Evolutionary conservation across 2,113 vertebrate genomes (phyloP), one percentile per base, ranked within the genome.

Genomic region (Protomyctophum bolini): DNA sequence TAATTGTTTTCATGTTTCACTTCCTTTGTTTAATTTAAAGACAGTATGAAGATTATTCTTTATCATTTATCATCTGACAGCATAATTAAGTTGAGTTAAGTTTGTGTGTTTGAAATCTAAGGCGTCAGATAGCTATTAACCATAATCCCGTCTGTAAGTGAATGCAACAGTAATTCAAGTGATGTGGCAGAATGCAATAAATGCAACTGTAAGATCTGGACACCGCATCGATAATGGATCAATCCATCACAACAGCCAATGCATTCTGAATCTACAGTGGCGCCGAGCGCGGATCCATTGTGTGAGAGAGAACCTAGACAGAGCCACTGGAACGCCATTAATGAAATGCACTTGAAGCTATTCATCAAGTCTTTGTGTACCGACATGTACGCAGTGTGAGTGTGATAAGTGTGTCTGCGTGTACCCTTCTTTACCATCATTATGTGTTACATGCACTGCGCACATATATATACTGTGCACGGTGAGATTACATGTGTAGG

Each of bases 181-280:
- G 56, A 41, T 6, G 33, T 41, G 50, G 64, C 66, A 64, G 75
- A 45, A 75, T 63, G 57, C 73, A 86, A 71, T 67, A 63, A 72
- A 83, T 82, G 78, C 79, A 21, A 73, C 61, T 75, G 75, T 48
- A 74, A 41, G 68, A 82, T 70, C 65, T 45, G 54, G 76, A 73
- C 65, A 79, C 74, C 65, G 63, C 58, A 80, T 86, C 86, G 84
- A 83, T 87, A 84, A 6, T 63, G 80, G 79, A 83, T 84, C 81
- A 80, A 73, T 79, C 71, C 66, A 50, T 77, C 82, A 64, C 68
- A 73, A 63, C 58, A 33, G 76, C 33, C 51, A 10, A 50, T 55
- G 50, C 58, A 66, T 57, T 72, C 77, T 66, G 69, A 77, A 77
- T 58, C 76, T 72, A 68, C 58, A 59, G 63, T 58, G 69, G 57